These are phyloP conservation scores for Lamproptera curius DNA, from an alignment of 2,888 invertebrate genomes.

Conservation along the genomic window DNA sequence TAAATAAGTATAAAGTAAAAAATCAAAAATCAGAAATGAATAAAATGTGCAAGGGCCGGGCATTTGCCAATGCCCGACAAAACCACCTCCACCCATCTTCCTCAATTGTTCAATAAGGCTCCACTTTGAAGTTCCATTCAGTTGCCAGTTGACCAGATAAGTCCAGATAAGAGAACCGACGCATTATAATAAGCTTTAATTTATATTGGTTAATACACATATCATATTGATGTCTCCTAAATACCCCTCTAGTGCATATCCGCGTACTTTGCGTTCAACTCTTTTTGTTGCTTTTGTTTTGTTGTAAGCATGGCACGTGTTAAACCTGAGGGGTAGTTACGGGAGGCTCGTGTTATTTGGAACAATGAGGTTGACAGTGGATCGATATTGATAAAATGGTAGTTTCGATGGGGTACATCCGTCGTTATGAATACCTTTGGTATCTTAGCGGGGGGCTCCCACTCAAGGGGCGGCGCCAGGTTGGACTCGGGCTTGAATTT, in stretches of 20 bases:
- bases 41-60: not conserved
- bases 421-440: constrained; percentile 80
- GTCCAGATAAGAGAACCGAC: not conserved
- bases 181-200: no score
- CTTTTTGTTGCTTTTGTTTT: not conserved
- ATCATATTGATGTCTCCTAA: no score
- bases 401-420: not conserved
- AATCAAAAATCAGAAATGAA: constrained; percentile 1
- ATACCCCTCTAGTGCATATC: no score
- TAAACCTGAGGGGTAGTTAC: not conserved
- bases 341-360: no score
- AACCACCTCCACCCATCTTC: not conserved
- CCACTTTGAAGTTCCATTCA: not conserved
- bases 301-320: not conserved
- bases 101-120: not conserved
- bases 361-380: not conserved
- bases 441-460: constrained; percentile 96
- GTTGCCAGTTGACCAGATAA: not conserved
- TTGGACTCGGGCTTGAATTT: constrained; percentile 93
- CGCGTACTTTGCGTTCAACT: no score
- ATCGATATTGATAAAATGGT: no score
- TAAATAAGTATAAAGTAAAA: no score
- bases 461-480: constrained; percentile 90
- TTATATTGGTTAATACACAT: no score
- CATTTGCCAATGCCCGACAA: not conserved